Percentiles rank a stretch among this genome's conserved stretches.
Conservation (phyloP, 1,140 invertebrate species). For the Lepidurus apus region DNA sequence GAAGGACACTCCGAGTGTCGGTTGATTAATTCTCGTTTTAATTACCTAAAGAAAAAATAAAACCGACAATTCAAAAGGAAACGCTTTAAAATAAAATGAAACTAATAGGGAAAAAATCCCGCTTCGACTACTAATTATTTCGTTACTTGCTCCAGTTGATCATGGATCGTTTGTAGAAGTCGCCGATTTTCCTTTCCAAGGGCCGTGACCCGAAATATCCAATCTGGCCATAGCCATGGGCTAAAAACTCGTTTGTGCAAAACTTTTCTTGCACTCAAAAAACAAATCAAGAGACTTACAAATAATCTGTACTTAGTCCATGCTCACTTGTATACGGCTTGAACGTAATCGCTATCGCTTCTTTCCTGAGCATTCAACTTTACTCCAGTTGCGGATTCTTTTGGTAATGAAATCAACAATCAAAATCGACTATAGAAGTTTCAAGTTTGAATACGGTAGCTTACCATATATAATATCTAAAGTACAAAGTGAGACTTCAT, state of each 20-base stretch:
- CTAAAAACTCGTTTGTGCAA: constrained; percentile 6
- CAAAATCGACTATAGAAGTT: no score
- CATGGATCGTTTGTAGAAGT: neutral
- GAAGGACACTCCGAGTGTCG: neutral
- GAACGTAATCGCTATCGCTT: neutral
- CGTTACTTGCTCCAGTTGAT: neutral
- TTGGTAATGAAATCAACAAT: neutral
- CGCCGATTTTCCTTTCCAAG: neutral
- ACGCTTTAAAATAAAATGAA: neutral
- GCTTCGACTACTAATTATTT: neutral
- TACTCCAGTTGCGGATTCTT: constrained; percentile 10
- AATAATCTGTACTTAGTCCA: neutral
- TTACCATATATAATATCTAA: neutral
- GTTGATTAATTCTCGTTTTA: neutral
- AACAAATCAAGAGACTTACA: neutral
- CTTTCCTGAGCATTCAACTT: neutral
- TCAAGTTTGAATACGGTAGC: neutral
- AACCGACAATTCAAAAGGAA: neutral
- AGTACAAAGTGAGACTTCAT: neutral
- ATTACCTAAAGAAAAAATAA: neutral
- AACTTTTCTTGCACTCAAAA: neutral
- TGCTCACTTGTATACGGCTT: neutral
- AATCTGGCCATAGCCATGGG: constrained; percentile 12
- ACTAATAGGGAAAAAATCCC: neutral
- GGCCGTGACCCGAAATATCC: neutral